Base-by-base conservation (phyloP, 2,113 vertebrate species). In the Cyanoliseus patagonus region DNA sequence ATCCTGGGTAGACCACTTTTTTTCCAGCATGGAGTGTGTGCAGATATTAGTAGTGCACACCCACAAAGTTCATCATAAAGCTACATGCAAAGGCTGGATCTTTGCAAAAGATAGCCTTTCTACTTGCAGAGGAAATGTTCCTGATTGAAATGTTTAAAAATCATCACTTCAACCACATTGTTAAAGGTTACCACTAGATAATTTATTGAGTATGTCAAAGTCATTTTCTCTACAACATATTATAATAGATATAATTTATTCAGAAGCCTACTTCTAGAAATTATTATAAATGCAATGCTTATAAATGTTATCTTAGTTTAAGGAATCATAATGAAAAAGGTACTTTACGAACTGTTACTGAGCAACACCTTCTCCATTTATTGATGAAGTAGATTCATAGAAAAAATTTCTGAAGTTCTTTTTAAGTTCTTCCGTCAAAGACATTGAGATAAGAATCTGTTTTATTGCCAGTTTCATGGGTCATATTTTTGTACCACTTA, bases 401-500 rank as follows among this genome's bases (percentile, higher is more conserved):
- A 81, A 94, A 69, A n/a, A 31, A 33, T 92, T 95, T 96, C 78
- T 84, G 10, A 93, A 85, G 55, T 88, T 94, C 63, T 57, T 35
- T 11, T 27, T 97, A 95, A 96, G 44, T 89, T 95, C 87, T 95
- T 64, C 59, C 95, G 53, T 84, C 76, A 96, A 97, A 98, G 90
- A 87, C 76, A 95, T 70, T 17, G 31, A 91, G 91, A 94, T 94
- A 95, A 92, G 78, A 86, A 94, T 92, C 16, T 11, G 10, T 42
- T 75, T 25, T 76, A 53, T 41, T 96, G 72, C 66, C 86, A 83
- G 83, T 93, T 95, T 97, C 66, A 91, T 52, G 64, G 53, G 73
- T 7, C 11, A 7, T 33, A 14, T 47, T 95, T 89, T 97, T 92
- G n/a, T 88, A 75, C 88, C 83, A 37, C 39, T 80, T 87, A 92